Conservation (phyloP, 2,888 invertebrate species). For the Pemphredon lugubris region DNA sequence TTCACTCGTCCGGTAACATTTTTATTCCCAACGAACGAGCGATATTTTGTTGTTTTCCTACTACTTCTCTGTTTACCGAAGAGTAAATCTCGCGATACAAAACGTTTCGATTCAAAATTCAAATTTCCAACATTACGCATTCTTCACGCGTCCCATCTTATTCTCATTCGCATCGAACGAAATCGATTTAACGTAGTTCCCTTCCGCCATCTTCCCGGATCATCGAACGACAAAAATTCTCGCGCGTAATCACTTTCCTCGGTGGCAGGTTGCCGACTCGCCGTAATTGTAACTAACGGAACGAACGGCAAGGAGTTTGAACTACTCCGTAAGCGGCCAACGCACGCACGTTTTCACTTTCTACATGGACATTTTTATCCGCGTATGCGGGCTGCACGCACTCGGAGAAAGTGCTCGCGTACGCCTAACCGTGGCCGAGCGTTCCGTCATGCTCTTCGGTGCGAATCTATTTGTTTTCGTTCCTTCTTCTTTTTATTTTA, state of each 20-base stretch:
- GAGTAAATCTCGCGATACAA: no score
- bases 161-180: no score
- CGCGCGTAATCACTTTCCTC: constrained; percentile 26
- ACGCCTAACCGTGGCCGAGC: background rate
- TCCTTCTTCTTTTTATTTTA: background rate
- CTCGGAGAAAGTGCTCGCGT: constrained; percentile 63
- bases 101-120: no score
- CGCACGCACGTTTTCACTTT: constrained; percentile 68
- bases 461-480: background rate
- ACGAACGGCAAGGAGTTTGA: background rate
- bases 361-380: constrained; percentile 61
- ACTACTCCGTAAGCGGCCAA: constrained; percentile 19
- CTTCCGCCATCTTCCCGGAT: background rate
- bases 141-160: no score
- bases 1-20: no score
- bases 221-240: background rate
- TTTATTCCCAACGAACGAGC: no score
- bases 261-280: background rate
- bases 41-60: no score
- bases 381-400: constrained; percentile 59
- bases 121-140: no score
- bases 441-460: background rate
- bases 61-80: no score
- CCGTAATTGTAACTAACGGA: background rate
- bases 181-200: no score